Conservation (phyloP, 2,797 vertebrate species). For the Semotilus atromaculatus region DNA sequence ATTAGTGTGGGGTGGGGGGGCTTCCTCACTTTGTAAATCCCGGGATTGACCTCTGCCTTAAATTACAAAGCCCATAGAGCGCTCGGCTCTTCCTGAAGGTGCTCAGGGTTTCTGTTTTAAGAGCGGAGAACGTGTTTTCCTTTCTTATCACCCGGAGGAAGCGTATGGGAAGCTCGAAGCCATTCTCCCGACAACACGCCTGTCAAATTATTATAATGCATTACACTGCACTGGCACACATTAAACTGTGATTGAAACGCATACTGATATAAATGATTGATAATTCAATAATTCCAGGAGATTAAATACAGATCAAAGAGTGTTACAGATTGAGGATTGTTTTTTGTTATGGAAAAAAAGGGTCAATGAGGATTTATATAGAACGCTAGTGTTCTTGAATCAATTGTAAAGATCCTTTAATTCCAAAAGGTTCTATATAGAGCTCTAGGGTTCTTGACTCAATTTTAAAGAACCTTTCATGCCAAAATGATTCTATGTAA, state of each 20-base stretch:
- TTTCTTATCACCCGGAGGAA: conserved; percentile 84
- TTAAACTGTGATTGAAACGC: not conserved
- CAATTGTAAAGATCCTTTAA: not conserved
- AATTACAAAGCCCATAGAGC: conserved; percentile 64
- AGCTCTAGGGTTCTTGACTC: too few relatives aligned
- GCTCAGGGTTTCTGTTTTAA: conserved; percentile 64
- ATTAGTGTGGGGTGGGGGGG: conserved; percentile 66
- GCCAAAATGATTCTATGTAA: too few relatives aligned
- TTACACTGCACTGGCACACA: conserved; percentile 51
- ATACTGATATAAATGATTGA: not conserved
- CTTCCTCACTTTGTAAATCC: conserved; percentile 81
- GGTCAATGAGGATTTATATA: not conserved
- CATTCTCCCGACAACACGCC: conserved; percentile 68
- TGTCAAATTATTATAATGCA: conserved; percentile 81
- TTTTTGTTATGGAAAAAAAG: not conserved
- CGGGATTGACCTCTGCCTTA: conserved; percentile 74
- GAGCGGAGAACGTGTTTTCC: conserved; percentile 71
- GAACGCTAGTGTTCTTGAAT: not conserved
- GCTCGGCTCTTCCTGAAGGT: conserved; percentile 66
- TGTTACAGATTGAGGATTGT: not conserved
- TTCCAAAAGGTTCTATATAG: too few relatives aligned
- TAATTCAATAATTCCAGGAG: not conserved
- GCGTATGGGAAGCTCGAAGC: conserved; percentile 81
- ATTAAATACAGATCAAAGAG: not conserved
- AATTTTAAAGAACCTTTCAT: too few relatives aligned